phyloP scores from a whole-genome alignment of 2,888 invertebrate species.

The Mactromeris polynyma region DNA sequence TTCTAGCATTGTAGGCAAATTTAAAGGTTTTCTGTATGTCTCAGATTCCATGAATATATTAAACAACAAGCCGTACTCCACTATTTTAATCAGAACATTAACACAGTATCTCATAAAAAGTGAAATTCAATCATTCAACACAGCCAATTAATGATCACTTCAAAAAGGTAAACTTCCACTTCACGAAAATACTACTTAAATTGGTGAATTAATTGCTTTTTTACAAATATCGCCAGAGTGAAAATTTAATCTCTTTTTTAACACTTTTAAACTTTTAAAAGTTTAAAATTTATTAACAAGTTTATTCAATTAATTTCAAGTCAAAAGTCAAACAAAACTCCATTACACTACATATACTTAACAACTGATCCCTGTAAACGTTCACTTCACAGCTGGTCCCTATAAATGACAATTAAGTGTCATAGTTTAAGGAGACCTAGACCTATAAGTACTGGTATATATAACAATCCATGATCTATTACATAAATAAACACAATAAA shows the following conservation, averaged over 20 bases:
- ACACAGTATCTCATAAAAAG: too few species aligned
- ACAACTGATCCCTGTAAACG: background rate
- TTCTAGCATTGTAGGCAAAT: too few species aligned
- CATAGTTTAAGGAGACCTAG: too few species aligned
- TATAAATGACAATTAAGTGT: too few species aligned
- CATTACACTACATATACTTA: background rate
- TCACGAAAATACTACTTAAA: background rate
- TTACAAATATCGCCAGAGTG: background rate
- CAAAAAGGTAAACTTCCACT: background rate
- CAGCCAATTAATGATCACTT: background rate
- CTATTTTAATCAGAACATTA: too few species aligned
- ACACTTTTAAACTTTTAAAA: background rate
- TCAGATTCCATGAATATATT: too few species aligned
- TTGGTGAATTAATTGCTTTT: background rate
- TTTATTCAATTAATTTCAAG: background rate
- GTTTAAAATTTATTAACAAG: background rate
- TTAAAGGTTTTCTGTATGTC: too few species aligned
- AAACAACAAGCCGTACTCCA: too few species aligned
- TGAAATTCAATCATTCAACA: background rate
- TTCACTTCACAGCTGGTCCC: too few species aligned
- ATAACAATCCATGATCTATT: background rate
- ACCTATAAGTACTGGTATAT: background rate
- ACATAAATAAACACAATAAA: background rate
- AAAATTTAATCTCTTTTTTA: background rate
- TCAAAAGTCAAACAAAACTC: slow-evolving; percentile 4